Evolutionary conservation across 2,797 vertebrate genomes (phyloP).

Genomic region (Syndactyla subalaris): DNA sequence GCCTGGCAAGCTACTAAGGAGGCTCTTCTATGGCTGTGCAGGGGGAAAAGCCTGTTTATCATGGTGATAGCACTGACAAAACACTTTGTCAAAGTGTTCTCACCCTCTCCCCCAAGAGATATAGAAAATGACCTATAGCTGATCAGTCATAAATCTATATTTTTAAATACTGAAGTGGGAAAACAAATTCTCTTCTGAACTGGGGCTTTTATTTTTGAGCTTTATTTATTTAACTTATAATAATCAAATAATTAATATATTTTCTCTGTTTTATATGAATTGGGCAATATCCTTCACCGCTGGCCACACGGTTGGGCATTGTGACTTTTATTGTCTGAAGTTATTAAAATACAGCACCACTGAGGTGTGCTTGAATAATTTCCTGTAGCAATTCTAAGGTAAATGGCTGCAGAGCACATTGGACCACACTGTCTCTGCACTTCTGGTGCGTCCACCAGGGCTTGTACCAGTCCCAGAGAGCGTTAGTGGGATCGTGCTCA

Average conservation of each 20-base stretch:
- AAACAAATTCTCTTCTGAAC: slow-evolving; percentile 55
- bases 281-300: slow-evolving; percentile 39
- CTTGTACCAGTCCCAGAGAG: neutral
- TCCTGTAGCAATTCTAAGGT: neutral
- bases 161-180: slow-evolving; percentile 52
- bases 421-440: neutral
- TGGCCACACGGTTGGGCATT: neutral
- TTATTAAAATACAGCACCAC: neutral
- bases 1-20: slow-evolving; percentile 1
- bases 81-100: slow-evolving; percentile 9
- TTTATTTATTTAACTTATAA: slow-evolving; percentile 82
- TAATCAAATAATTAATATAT: slow-evolving; percentile 75
- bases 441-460: neutral
- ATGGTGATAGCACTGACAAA: slow-evolving; percentile 14
- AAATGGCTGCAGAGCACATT: neutral
- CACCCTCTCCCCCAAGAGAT: neutral
- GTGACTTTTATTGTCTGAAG: neutral
- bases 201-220: slow-evolving; percentile 69
- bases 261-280: slow-evolving; percentile 39
- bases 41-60: neutral
- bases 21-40: neutral
- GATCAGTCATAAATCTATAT: slow-evolving; percentile 60
- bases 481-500: rapidly evolving
- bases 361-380: neutral
- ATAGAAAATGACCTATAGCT: neutral